These are phyloP conservation scores for Syrphus vitripennis DNA, from an alignment of 2,888 invertebrate genomes.

Conservation along the genomic window DNA sequence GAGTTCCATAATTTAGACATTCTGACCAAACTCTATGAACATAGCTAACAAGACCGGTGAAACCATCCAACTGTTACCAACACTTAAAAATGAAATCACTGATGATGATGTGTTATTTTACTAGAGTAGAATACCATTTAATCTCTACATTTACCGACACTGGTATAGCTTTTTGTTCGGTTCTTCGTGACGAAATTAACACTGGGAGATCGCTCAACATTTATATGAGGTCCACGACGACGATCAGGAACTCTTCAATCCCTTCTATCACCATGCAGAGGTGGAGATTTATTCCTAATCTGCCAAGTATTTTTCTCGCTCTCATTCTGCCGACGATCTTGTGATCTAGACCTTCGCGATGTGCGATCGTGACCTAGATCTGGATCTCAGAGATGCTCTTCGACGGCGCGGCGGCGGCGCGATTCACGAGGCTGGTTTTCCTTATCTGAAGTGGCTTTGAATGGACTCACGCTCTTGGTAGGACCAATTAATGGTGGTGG, in stretches of 20 bases:
- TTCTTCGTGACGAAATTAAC: conserved; percentile 67
- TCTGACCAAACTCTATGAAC: too few relatives aligned
- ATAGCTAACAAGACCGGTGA: too few relatives aligned
- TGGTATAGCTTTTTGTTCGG: conserved; percentile 73
- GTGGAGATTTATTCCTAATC: conserved; percentile 88
- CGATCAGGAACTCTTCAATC: conserved; percentile 74
- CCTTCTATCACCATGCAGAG: conserved; percentile 76
- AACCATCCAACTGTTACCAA: too few relatives aligned
- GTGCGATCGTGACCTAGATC: conserved; percentile 84
- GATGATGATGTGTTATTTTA: too few relatives aligned
- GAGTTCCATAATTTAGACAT: too few relatives aligned
- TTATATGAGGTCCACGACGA: conserved; percentile 73
- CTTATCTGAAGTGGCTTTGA: conserved; percentile 77
- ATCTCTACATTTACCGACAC: too few relatives aligned
- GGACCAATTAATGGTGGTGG: conserved; percentile 58
- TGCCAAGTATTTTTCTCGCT: conserved; percentile 82
- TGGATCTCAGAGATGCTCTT: conserved; percentile 82
- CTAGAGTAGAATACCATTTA: too few relatives aligned
- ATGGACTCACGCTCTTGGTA: conserved; percentile 73
- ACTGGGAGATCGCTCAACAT: conserved; percentile 77
- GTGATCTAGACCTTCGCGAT: conserved; percentile 82
- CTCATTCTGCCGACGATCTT: conserved; percentile 82
- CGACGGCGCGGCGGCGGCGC: too few relatives aligned
- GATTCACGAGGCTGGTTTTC: conserved; percentile 80
- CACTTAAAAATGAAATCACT: too few relatives aligned